phyloP scores from a whole-genome alignment of 2,888 invertebrate genomes.

The Chloromyia formosa region DNA sequence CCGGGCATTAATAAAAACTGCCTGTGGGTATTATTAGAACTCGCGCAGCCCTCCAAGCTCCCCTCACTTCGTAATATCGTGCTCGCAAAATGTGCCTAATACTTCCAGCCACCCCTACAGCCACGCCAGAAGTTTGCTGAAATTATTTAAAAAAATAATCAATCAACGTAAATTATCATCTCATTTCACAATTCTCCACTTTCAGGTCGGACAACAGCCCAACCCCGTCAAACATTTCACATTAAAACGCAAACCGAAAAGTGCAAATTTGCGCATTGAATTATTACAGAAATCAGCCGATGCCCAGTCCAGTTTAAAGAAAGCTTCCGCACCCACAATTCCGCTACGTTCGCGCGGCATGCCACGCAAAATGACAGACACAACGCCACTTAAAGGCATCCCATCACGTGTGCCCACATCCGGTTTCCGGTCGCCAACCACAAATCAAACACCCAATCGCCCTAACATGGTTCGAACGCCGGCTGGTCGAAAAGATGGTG shows the following conservation, averaged over 20 bases:
- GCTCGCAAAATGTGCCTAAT: too few relatives aligned
- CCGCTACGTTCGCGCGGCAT: conserved; percentile 86
- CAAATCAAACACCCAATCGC: conserved; percentile 60
- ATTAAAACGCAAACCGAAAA: conserved; percentile 92
- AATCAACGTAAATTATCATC: too few relatives aligned
- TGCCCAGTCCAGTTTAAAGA: conserved; percentile 87
- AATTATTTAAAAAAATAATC: too few relatives aligned
- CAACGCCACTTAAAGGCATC: conserved; percentile 91
- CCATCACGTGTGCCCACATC: conserved; percentile 81
- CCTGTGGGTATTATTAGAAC: too few relatives aligned
- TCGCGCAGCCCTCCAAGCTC: too few relatives aligned
- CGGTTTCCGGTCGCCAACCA: conserved; percentile 69
- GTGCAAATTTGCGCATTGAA: conserved; percentile 88
- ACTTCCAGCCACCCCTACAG: too few relatives aligned
- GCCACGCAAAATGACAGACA: conserved; percentile 97
- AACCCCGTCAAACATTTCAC: conserved; percentile 91
- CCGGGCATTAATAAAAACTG: too few relatives aligned
- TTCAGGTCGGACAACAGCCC: conserved; percentile 80
- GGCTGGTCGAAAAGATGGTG: conserved; percentile 83
- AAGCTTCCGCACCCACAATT: conserved; percentile 86
- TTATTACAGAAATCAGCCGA: conserved; percentile 91
- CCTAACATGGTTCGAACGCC: conserved; percentile 71
- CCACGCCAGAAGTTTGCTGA: too few relatives aligned
- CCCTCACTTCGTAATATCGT: too few relatives aligned
- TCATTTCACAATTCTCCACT: conserved; percentile 34